Evolutionary conservation across 2,113 vertebrate species (phyloP), one percentile per base, ranked within the genome.

Genomic region (Oreochromis tanganicae): DNA sequence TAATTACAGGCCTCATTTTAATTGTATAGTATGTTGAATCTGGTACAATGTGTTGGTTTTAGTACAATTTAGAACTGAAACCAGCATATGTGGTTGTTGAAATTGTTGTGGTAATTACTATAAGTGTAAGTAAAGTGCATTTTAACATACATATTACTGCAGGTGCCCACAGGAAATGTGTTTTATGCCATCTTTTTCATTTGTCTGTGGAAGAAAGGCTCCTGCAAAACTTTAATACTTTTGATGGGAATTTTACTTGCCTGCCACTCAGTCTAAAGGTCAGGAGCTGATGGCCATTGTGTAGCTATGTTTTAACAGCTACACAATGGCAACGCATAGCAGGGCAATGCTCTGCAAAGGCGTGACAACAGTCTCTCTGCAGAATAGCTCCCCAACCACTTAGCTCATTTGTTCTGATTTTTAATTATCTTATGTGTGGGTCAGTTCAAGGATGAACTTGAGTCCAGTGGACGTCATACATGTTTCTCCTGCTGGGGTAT

Each of bases 401-500:
- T 81, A 80, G 57, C 80, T 88, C 80, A 88, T 86, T 63, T 86
- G 46, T 87, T 50, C 75, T 87, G 48, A 79, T 88, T 88, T 90
- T 85, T 73, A 87, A 82, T 89, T 80, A 90, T 82, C 54, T 80
- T 43, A 27, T 41, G 43, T 84, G 24, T 55, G 27, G 41, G 27
- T 81, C 43, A 79, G 14, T 27, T 46, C 19, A 3, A 27, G 54
- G 46, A 24, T 86, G 56, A 89, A 84, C 85, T 71, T 79, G 11
- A 2, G 17, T 24, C 83, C 75, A 78, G 16, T 78, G 71, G 43
- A 50, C 2, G 1, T 78, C 73, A 78, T 50, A 32, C 73, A 75
- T 32, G 5, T 50, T 78, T 78, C 73, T 50, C 43, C 16, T 32
- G 73, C 43, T 78, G 73, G 46, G 27, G 73, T 50, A 78, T 78